A percentile compares a stretch with the other conserved stretches of the same genome.
Evolutionary conservation across 2,888 invertebrate species (phyloP).

Genomic region (Amphiduros pacificus): DNA sequence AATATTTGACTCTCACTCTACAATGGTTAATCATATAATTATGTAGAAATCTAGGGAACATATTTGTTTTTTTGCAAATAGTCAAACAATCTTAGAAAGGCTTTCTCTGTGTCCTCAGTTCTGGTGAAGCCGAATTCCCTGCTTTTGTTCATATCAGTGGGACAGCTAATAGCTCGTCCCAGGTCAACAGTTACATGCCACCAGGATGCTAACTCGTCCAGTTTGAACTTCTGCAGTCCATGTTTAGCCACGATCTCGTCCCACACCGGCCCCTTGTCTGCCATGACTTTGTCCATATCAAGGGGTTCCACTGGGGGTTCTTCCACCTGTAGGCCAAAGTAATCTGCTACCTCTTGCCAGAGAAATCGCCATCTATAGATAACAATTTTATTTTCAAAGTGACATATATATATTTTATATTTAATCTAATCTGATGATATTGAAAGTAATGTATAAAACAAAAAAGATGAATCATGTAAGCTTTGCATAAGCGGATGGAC

Average conservation of each 20-base stretch:
- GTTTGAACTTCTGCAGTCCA: neutral
- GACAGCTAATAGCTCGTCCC: neutral
- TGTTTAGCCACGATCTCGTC: neutral
- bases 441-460: too few species aligned
- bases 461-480: too few species aligned
- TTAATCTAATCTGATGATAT: too few species aligned
- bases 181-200: neutral
- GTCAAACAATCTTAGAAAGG: neutral
- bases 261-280: slow-evolving; percentile 1
- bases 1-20: too few species aligned
- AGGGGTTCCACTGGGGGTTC: neutral
- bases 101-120: neutral
- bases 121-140: neutral
- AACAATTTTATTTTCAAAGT: too few species aligned
- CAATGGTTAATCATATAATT: too few species aligned
- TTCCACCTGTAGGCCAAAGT: neutral
- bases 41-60: too few species aligned
- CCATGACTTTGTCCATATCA: neutral
- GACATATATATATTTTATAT: too few species aligned
- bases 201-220: neutral
- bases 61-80: neutral
- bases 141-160: slow-evolving; percentile 1
- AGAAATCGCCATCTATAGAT: neutral
- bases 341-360: neutral
- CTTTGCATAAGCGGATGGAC: too few species aligned